A percentile compares a stretch with the other conserved stretches of the same genome.
Conservation (phyloP, 2,797 vertebrate species). For the Avahi laniger region DNA sequence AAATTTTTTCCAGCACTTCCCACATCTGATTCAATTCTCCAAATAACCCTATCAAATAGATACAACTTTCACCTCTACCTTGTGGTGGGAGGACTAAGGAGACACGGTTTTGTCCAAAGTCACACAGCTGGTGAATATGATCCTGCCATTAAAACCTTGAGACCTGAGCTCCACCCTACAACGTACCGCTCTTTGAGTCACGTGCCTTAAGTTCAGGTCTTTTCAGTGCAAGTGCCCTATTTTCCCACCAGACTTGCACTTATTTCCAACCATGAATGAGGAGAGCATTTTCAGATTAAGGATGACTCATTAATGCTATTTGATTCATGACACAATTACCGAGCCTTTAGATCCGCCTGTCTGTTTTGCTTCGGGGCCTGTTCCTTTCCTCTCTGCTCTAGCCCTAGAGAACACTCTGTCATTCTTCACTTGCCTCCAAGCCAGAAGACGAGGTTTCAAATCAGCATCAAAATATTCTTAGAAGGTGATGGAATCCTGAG, state of each 20-base stretch:
- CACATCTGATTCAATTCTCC: not conserved
- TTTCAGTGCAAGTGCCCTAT: not conserved
- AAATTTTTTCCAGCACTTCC: not conserved
- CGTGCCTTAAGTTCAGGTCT: not conserved
- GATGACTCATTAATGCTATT: slow-evolving; percentile 39
- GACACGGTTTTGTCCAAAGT: not conserved
- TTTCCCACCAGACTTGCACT: slow-evolving; percentile 8
- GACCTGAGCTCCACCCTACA: not conserved
- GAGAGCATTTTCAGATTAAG: slow-evolving; percentile 36
- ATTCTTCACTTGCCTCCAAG: slow-evolving; percentile 30
- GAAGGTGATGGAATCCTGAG: slow-evolving; percentile 30
- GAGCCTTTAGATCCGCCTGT: not conserved
- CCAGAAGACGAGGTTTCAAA: not conserved
- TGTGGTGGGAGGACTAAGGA: not conserved
- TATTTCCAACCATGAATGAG: not conserved
- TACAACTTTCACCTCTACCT: not conserved
- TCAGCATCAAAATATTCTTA: slow-evolving; percentile 21
- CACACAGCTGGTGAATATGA: not conserved
- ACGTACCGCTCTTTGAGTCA: not conserved
- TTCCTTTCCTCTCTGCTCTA: not conserved
- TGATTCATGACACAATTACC: not conserved
- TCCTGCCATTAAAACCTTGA: not conserved
- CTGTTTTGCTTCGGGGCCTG: slow-evolving; percentile 29
- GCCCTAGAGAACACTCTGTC: slow-evolving; percentile 33
- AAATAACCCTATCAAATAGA: not conserved